Base-by-base conservation (phyloP, 2,797 vertebrate species). In the Cossypha heuglini region DNA sequence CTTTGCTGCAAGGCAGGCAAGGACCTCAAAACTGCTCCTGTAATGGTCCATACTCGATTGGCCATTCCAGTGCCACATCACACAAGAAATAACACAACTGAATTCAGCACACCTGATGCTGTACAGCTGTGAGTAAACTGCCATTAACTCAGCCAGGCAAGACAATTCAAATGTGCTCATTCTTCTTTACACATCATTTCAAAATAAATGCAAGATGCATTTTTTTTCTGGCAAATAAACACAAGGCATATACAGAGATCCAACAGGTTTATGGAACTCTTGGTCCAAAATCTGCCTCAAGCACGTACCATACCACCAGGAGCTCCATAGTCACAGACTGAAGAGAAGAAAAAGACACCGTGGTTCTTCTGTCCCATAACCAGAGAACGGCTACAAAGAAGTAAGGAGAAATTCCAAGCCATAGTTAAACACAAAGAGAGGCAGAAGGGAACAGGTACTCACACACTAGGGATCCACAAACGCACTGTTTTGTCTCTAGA, bases 401-500 rank as follows among this genome's bases (percentile, higher is more conserved):
- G 17, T 10, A 49, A 40, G 38, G 18, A 64, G 43, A 78, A 88
- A 80, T 46, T n/a, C 37, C 51, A 92, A 45, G 20, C 22, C 42
- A 46, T 1, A 62, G 5, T 25, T 54, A 67, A 82, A 58, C 29
- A 57, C 31, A 52, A 7, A 52, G 35, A 51, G 26, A 85, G 16
- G 19, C 31, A 76, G 26, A 73, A 79, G 12, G 48, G 16, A 73
- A 38, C 0, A 63, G 52, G 51, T 68, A 98, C 99, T 98, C 97
- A 99, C 99, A 98, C 97, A 54, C 97, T 99, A 62, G 99, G 99
- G 40, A 99, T 96, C 99, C 99, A 99, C 35, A 99, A 98, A 22
- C 99, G 99, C 24, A 99, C 99, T 14, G 98, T 99, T 97, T 99
- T 99, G 96, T 99, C 99, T 75, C 99, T 98, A 67, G 99, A 99